Base-by-base conservation (phyloP, 1,140 invertebrate species). In the Zelostemma sp. region DNA sequence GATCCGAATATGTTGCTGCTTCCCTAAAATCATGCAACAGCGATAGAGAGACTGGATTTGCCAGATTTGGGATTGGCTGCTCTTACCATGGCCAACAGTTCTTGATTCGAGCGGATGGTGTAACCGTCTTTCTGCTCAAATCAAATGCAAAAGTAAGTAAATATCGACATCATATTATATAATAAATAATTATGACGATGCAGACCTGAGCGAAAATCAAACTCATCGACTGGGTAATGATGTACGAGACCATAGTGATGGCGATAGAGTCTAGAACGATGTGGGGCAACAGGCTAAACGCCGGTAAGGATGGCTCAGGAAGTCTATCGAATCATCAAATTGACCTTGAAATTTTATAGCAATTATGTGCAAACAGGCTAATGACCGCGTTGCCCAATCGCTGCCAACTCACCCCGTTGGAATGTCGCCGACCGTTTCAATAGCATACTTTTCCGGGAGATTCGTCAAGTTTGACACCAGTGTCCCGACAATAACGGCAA, bases 401-500 rank as follows among this genome's bases (percentile, higher is more conserved):
- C n/a, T n/a, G n/a, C 66, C 45, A 49, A 86, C 87, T 88, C 85
- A 93, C 89, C 94, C 94, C 1, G 88, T 92, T 45, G 94, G 94
- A 77, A 96, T 94, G 21, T 88, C 60, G 2, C 93, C 93, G 11
- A 96, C 91, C 8, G 91, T 86, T 40, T 84, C 78, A 25, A 95
- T 89, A 21, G 84, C 79, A 74, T 90, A 93, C 0, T 66, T 80
- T 2, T 81, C 76, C 4, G 89, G 72, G 9, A 95, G 82, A 18
- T 88, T 68, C 16, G 83, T 86, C 65, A 87, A 89, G 60, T 86
- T 88, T 0, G 94, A 95, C 4, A 90, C 83, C 0, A 93, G 68
- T 0, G 95, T 95, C 28, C 93, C 94, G n/a, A 89, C 78, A 6
- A 96, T 88, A 15, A 98, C 93, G 12, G 91, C 91, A 9, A 97